phyloP scores from a whole-genome alignment of 2,888 invertebrate genomes.

The Pyrrhosoma nymphula region DNA sequence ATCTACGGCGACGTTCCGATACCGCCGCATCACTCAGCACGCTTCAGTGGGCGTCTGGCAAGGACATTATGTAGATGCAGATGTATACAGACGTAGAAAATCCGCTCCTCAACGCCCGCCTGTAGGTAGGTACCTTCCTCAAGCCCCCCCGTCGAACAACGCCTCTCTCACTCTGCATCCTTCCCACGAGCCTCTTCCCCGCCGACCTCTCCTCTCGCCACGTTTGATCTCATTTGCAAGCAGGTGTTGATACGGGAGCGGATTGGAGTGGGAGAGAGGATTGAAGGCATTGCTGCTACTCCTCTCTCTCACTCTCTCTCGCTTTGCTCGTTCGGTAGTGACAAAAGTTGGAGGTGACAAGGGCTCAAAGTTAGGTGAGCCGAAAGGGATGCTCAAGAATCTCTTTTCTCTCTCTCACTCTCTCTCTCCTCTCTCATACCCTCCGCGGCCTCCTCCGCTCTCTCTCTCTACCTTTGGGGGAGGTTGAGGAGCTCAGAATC shows the following conservation, averaged over 20 bases:
- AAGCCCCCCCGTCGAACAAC: background rate
- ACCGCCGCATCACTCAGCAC: background rate
- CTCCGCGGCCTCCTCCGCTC: background rate
- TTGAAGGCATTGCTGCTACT: background rate
- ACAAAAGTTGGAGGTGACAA: conserved; percentile 32
- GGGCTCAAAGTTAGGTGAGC: conserved; percentile 26
- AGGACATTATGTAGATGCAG: background rate
- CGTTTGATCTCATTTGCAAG: conserved; percentile 31
- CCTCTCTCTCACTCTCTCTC: too few relatives aligned
- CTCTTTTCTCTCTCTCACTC: background rate
- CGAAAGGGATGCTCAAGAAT: background rate
- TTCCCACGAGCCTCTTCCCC: background rate
- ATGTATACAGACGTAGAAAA: background rate
- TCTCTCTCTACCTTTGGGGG: background rate
- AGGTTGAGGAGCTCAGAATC: background rate
- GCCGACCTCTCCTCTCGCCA: background rate
- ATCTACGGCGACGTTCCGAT: background rate
- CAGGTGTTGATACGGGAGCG: conserved; percentile 6
- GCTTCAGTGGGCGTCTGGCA: background rate
- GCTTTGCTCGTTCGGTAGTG: conserved; percentile 13
- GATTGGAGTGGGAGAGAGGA: background rate
- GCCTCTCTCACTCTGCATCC: background rate
- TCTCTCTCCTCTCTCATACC: background rate
- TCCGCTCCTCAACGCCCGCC: background rate
- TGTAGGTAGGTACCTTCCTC: background rate